Base-by-base conservation (phyloP, 2,797 vertebrate species). In the Ficedula albicollis region DNA sequence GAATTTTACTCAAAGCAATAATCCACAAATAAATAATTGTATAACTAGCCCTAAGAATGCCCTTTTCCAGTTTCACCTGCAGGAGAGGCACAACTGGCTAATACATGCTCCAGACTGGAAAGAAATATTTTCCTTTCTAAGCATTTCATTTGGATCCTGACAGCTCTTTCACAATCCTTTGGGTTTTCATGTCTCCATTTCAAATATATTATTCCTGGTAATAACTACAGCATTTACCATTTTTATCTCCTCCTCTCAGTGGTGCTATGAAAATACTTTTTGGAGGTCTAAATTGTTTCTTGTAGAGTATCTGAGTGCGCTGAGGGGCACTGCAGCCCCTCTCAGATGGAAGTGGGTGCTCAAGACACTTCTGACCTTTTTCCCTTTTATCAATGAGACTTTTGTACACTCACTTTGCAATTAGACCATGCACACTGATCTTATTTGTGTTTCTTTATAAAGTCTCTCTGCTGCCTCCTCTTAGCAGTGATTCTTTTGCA, bases 171-270 rank as follows among this genome's bases (percentile, higher is more conserved):
- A 66, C 51, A 46, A 77, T 44, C 56, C 25, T 93, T 68, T 59
- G 58, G 22, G n/a, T 46, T 94, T 93, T 79, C 73, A 59, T 81
- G 74, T 69, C 66, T 75, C 39, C 48, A 30, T 38, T 89, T 93
- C 62, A 87, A 87, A 76, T 36, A 36, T n/a, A 41, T 87, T 80
- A 85, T 92, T 91, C 46, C 64, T 68, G 58, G 62, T 72, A 90
- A 91, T n/a, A 93, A 58, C 54, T 55, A 44, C 43, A 22, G 66
- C 55, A 59, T 88, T 94, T 84, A 44, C 76, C 43, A 52, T 84
- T 91, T 96, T 93, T 88, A 84, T 88, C 91, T 88, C 23, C 26
- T 81, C 43, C 43, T 88, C 67, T 94, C 85, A 56, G 44, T 63
- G 44, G n/a, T 72, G 91, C n/a, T 46, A 4, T 75, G 49, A 51